These are phyloP conservation scores for Halcyon malimbica DNA, from an alignment of 2,113 vertebrate genomes.

Conservation along the genomic window DNA sequence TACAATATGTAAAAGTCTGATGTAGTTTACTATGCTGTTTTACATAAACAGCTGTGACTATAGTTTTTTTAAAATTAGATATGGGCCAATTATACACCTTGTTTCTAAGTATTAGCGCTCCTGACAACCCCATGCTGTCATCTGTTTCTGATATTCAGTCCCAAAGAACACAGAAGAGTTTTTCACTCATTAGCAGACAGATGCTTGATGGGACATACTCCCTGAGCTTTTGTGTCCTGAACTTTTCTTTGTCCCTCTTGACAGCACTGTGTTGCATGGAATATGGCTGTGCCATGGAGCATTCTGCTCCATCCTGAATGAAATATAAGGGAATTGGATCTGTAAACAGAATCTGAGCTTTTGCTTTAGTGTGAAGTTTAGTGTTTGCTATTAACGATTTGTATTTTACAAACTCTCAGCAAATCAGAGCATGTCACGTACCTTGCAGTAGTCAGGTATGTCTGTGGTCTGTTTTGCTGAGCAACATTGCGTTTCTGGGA, in stretches of 20 bases:
- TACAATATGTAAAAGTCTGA: background rate
- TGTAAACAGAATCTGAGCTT: background rate
- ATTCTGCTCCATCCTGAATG: background rate
- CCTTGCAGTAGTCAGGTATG: background rate
- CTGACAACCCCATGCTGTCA: background rate
- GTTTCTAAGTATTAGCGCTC: background rate
- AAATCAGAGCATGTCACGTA: background rate
- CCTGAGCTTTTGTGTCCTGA: background rate
- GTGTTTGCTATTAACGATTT: background rate
- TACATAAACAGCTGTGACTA: background rate
- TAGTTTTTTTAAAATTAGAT: background rate
- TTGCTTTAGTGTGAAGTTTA: background rate
- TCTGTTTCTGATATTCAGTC: background rate
- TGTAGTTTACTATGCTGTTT: background rate
- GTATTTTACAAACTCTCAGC: background rate
- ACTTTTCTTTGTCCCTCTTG: background rate
- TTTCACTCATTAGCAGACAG: background rate
- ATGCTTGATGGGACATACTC: background rate
- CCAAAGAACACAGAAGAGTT: background rate
- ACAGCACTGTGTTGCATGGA: background rate
- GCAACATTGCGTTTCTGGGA: background rate
- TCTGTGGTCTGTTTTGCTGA: background rate
- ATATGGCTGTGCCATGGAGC: background rate
- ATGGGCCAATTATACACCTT: background rate
- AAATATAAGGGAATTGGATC: background rate